phyloP scores from a whole-genome alignment of 2,888 invertebrate genomes.

The Hirtodrosophila duncani region DNA sequence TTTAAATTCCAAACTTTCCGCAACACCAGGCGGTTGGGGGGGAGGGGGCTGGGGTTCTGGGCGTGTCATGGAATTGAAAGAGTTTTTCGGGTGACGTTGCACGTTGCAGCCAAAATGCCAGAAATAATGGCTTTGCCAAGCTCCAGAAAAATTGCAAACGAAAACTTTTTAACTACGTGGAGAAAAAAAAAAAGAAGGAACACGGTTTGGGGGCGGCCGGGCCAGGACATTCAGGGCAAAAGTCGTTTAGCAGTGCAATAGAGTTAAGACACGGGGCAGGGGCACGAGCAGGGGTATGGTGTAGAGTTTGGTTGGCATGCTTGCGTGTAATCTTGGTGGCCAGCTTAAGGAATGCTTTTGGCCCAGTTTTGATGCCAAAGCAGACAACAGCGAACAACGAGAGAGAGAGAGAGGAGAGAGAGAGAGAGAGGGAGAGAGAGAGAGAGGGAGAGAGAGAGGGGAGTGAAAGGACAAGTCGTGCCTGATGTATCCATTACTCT shows the following conservation, averaged over 20 bases:
- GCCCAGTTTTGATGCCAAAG: conserved; percentile 51
- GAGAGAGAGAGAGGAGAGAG: too few relatives aligned
- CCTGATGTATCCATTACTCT: background rate
- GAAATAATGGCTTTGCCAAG: conserved; percentile 62
- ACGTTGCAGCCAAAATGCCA: conserved; percentile 49
- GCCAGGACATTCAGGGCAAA: too few relatives aligned
- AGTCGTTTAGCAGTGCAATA: too few relatives aligned
- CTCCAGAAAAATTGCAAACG: conserved; percentile 62
- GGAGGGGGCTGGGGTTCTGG: background rate
- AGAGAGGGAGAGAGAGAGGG: too few relatives aligned
- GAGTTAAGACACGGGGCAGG: too few relatives aligned
- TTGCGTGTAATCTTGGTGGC: conserved; percentile 31
- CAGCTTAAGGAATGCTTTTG: conserved; percentile 52
- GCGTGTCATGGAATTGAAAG: conserved; percentile 46
- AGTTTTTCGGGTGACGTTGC: conserved; percentile 50
- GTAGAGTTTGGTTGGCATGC: background rate
- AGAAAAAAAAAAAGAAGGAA: too few relatives aligned
- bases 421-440: too few relatives aligned
- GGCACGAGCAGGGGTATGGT: background rate
- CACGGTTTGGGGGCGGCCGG: too few relatives aligned
- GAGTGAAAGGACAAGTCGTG: background rate
- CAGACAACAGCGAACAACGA: background rate
- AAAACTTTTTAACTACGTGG: conserved; percentile 65
- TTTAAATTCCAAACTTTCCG: conserved; percentile 25
- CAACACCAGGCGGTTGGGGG: background rate